Evolutionary conservation across 2,797 vertebrate genomes (phyloP).

Genomic region (Acropternis orthonyx): DNA sequence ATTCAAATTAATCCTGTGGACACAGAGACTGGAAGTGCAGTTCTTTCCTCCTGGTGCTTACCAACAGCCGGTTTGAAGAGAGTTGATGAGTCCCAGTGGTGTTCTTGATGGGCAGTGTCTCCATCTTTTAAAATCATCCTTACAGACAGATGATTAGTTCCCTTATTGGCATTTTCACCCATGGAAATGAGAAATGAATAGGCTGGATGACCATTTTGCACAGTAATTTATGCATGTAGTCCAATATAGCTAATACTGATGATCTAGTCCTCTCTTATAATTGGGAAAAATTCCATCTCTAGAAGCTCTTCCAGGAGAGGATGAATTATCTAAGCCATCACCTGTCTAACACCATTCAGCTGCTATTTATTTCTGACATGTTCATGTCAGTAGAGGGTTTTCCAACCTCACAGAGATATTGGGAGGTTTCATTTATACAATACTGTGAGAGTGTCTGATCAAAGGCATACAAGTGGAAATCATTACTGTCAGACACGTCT

Average conservation of each 20-base stretch:
- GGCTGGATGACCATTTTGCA: conserved; percentile 2
- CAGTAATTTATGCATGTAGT: conserved; percentile 18
- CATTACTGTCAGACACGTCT: conserved; percentile 54
- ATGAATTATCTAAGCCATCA: conserved; percentile 31
- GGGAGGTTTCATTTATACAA: conserved; percentile 48
- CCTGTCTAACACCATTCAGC: conserved; percentile 42
- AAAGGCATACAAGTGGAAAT: conserved; percentile 62
- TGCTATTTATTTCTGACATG: conserved; percentile 39
- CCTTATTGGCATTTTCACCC: conserved; percentile 37
- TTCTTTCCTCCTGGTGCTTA: conserved; percentile 15
- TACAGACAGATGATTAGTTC: conserved; percentile 27
- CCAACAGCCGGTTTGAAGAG: not conserved
- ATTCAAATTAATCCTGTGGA: not conserved
- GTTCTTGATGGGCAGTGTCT: conserved; percentile 13
- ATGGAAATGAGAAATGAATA: conserved; percentile 4
- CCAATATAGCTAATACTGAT: conserved; percentile 29
- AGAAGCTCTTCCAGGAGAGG: conserved; percentile 14
- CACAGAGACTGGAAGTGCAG: not conserved
- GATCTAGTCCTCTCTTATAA: conserved; percentile 2
- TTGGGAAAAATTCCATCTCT: conserved; percentile 28
- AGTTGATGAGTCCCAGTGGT: not conserved
- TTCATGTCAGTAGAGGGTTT: conserved; percentile 43
- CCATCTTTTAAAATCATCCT: conserved; percentile 10
- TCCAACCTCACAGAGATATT: conserved; percentile 30
- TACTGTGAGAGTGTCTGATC: conserved; percentile 51